Evolutionary conservation across 2,113 vertebrate species (phyloP), one percentile per base, ranked within the genome.

Genomic region (Loxodonta africana): DNA sequence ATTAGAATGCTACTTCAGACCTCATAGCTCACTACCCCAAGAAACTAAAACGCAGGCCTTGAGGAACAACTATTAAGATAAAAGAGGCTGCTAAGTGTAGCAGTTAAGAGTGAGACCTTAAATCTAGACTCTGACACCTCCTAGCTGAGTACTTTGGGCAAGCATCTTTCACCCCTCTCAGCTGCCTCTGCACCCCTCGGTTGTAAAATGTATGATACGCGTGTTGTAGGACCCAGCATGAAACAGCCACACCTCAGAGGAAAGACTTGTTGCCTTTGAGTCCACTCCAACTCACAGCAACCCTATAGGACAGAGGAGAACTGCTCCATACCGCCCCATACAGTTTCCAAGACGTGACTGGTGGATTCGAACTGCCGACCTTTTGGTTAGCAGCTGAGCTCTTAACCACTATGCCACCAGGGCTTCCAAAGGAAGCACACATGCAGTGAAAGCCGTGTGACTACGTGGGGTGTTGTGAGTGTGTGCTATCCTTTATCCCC

Each of bases 11-110:
- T 77, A 53, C 83, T 89, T 84, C 18, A 15, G 18, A 14, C 48
- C n/a, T 62, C 30, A 28, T 23, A n/a, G 63, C 44, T 83, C 76
- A n/a, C 12, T 6, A 26, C 8, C 71, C 9, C 23, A 41, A 57
- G 14, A 81, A 82, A 60, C 17, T 26, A 28, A 62, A 88, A 23
- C 15, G 17, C 0, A 10, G 12, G 30, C 15, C 14, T 63, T 46
- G 1, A 10, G n/a, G 41, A 23, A 67, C 11, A 62, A 41, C 33
- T 25, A 1, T 26, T 41, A 85, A 53, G 73, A 76, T 15, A 5
- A 0, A 63, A 80, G 82, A 83, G 44, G 7, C 53, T 6, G 6
- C 0, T 37, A 8, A 37, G 41, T 1, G 1, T 0, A 14, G 21
- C 0, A 5, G 8, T 25, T 44, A 57, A 44, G 15, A 46, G 18